Percentiles rank a stretch among this genome's conserved stretches.
phyloP scores from a whole-genome alignment of 2,113 vertebrate species.

The Zosterops borbonicus region DNA sequence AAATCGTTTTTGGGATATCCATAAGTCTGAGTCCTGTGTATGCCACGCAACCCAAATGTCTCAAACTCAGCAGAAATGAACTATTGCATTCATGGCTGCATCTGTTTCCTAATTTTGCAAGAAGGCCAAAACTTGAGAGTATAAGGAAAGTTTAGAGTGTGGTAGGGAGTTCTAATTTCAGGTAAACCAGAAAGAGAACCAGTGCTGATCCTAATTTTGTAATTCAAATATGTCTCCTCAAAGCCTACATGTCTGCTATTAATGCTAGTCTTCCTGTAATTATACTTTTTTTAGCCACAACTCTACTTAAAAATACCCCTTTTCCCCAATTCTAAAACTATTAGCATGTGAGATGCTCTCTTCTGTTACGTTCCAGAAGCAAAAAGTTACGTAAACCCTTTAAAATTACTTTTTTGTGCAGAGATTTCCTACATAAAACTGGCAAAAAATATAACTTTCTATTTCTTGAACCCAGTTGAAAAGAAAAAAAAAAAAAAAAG shows the following conservation, averaged over 20 bases:
- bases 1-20: conserved; percentile 15
- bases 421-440: not conserved
- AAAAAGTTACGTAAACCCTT: not conserved
- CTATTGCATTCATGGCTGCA: not conserved
- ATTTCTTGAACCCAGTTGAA: not conserved
- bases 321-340: not conserved
- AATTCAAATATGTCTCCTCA: not conserved
- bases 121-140: not conserved
- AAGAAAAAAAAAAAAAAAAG: not conserved
- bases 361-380: not conserved
- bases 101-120: not conserved
- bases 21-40: not conserved
- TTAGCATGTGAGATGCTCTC: not conserved
- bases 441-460: not conserved
- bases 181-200: not conserved
- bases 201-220: not conserved
- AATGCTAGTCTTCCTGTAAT: not conserved
- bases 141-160: not conserved
- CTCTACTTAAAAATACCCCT: not conserved
- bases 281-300: not conserved
- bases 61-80: conserved; percentile 6
- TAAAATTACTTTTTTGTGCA: not conserved
- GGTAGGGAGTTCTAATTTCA: not conserved
- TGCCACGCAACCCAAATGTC: not conserved
- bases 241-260: not conserved